A percentile compares a stretch with the other conserved stretches of the same genome.
These are phyloP conservation scores for Lobophora halterata DNA, from an alignment of 2,888 invertebrate species.

Conservation along the genomic window DNA sequence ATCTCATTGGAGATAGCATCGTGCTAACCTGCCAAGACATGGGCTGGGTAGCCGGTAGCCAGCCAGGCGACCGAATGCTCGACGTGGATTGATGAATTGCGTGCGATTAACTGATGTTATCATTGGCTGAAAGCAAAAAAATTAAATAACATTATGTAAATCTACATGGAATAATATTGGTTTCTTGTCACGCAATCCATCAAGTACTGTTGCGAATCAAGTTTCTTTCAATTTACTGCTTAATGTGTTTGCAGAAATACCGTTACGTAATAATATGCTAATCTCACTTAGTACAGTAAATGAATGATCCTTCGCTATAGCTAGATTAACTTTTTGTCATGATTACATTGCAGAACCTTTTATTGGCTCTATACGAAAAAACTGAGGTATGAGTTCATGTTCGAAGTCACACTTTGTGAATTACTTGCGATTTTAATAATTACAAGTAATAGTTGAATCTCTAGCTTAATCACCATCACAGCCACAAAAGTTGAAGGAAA, in stretches of 20 bases:
- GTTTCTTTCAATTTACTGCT: slow-evolving; percentile 33
- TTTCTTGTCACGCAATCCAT: slow-evolving; percentile 38
- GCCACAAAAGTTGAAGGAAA: slow-evolving; percentile 3
- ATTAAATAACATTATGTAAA: slow-evolving; percentile 15
- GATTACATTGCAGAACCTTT: background rate
- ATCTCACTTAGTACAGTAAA: slow-evolving; percentile 32
- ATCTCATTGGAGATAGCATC: slow-evolving; percentile 65
- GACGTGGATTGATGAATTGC: slow-evolving; percentile 41
- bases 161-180: slow-evolving; percentile 14
- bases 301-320: slow-evolving; percentile 35
- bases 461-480: no score
- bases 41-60: slow-evolving; percentile 45
- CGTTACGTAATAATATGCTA: slow-evolving; percentile 38
- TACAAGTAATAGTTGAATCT: no score
- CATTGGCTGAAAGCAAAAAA: slow-evolving; percentile 23
- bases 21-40: slow-evolving; percentile 60
- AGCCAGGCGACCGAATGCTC: slow-evolving; percentile 43
- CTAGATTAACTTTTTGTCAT: slow-evolving; percentile 21
- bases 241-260: slow-evolving; percentile 28
- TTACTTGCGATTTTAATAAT: no score
- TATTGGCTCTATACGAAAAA: no score
- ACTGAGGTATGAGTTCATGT: no score
- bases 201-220: slow-evolving; percentile 39
- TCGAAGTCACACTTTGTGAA: no score
- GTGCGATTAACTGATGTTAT: slow-evolving; percentile 37